Conservation (phyloP, 2,797 vertebrate genomes). For the Myotis planiceps region DNA sequence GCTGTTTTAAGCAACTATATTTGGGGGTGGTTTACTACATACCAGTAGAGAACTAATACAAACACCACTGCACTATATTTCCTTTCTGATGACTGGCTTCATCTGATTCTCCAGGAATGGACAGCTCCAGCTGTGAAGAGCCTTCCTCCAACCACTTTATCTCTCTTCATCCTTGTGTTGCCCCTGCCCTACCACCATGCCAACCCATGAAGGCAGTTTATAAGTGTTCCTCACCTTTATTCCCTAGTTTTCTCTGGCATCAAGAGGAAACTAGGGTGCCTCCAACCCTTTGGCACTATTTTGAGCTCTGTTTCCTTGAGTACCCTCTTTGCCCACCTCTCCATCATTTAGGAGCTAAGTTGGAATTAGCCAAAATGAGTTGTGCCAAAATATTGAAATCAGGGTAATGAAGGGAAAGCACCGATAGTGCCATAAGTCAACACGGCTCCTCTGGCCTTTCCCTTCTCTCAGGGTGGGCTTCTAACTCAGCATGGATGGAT, state of each 20-base stretch:
- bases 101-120: neutral
- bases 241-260: neutral
- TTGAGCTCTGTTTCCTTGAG: conserved; percentile 49
- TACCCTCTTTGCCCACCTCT: conserved; percentile 25
- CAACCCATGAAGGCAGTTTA: neutral
- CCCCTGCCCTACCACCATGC: neutral
- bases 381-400: conserved; percentile 44
- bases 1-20: neutral
- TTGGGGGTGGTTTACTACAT: neutral
- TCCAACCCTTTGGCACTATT: neutral
- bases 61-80: neutral
- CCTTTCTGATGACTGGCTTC: neutral
- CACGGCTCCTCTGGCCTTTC: neutral
- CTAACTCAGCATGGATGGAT: neutral
- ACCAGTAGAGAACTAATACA: neutral
- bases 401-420: conserved; percentile 62
- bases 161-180: neutral
- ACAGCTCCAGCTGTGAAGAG: neutral
- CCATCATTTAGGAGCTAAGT: conserved; percentile 54
- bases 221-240: neutral
- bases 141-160: neutral
- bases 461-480: conserved; percentile 41
- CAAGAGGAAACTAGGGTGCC: conserved; percentile 14
- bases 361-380: conserved; percentile 63
- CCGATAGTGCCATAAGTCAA: neutral